Conservation (phyloP, 2,888 invertebrate genomes). For the Cheilosia variabilis region DNA sequence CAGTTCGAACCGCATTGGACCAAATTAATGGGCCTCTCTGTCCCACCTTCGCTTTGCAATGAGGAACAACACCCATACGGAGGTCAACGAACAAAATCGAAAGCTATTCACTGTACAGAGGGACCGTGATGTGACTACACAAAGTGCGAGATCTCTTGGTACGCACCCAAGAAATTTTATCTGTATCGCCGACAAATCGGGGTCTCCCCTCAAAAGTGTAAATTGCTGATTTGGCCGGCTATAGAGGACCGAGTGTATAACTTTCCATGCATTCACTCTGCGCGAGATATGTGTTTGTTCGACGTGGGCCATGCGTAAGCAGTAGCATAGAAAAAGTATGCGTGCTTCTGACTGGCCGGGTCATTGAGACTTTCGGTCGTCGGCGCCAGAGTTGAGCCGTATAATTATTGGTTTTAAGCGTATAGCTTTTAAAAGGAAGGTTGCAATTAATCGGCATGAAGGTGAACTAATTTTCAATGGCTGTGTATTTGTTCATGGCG, state of each 20-base stretch:
- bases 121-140: not conserved
- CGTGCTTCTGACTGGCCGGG: slow-evolving; percentile 3
- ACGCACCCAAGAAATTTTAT: slow-evolving; percentile 11
- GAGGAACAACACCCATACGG: slow-evolving; percentile 26
- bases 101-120: slow-evolving; percentile 6
- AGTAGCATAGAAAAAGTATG: not conserved
- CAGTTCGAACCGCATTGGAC: slow-evolving; percentile 13
- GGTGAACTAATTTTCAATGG: slow-evolving; percentile 30
- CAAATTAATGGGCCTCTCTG: slow-evolving; percentile 43
- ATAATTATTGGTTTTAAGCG: slow-evolving; percentile 2
- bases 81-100: slow-evolving; percentile 46
- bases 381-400: not conserved
- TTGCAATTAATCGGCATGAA: slow-evolving; percentile 29
- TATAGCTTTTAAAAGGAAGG: slow-evolving; percentile 23
- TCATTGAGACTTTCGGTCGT: slow-evolving; percentile 17
- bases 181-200: slow-evolving; percentile 14
- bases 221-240: slow-evolving; percentile 1
- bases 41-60: not conserved
- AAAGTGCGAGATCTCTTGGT: slow-evolving; percentile 28
- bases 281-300: not conserved
- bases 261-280: slow-evolving; percentile 24
- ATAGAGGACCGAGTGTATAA: slow-evolving; percentile 1
- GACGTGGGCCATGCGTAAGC: not conserved
- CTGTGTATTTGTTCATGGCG: not conserved
- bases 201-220: slow-evolving; percentile 10